phyloP scores from a whole-genome alignment of 1,140 invertebrate species.

The Cydia amplana region DNA sequence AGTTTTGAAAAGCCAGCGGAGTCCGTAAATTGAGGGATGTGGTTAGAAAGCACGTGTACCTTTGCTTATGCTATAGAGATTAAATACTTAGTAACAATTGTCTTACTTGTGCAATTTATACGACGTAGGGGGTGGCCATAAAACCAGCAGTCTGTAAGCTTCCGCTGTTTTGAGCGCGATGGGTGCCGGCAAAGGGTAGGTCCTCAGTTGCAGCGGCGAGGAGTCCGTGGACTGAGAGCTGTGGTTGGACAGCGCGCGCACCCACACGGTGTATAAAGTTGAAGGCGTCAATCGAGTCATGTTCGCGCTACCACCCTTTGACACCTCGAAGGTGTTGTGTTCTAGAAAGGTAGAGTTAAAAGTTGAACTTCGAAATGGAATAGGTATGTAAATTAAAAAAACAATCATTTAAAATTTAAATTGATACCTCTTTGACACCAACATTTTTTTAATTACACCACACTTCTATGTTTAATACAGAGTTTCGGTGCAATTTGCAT shows the following conservation, averaged over 20 bases:
- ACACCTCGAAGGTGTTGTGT: constrained; percentile 66
- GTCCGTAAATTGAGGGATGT: too few relatives aligned
- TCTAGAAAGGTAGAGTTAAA: constrained; percentile 46
- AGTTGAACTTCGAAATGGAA: neutral
- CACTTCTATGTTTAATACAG: too few relatives aligned
- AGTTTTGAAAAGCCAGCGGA: too few relatives aligned
- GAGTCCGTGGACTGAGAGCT: constrained; percentile 85
- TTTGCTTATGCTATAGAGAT: too few relatives aligned
- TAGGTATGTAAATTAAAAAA: neutral
- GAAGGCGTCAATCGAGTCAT: constrained; percentile 74
- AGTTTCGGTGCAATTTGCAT: too few relatives aligned
- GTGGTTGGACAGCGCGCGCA: constrained; percentile 85
- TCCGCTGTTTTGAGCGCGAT: constrained; percentile 79
- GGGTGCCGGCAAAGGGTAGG: constrained; percentile 85
- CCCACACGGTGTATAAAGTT: constrained; percentile 84
- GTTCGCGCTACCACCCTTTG: constrained; percentile 68
- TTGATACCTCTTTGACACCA: too few relatives aligned
- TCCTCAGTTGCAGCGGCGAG: constrained; percentile 80
- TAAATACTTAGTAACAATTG: neutral
- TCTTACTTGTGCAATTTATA: constrained; percentile 57
- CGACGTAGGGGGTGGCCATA: constrained; percentile 81
- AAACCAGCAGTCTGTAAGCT: constrained; percentile 81
- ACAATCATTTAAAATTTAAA: neutral
- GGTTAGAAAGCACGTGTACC: too few relatives aligned
- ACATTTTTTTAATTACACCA: too few relatives aligned